phyloP scores from a whole-genome alignment of 1,140 invertebrate species.

The Acromyrmex echinatior region DNA sequence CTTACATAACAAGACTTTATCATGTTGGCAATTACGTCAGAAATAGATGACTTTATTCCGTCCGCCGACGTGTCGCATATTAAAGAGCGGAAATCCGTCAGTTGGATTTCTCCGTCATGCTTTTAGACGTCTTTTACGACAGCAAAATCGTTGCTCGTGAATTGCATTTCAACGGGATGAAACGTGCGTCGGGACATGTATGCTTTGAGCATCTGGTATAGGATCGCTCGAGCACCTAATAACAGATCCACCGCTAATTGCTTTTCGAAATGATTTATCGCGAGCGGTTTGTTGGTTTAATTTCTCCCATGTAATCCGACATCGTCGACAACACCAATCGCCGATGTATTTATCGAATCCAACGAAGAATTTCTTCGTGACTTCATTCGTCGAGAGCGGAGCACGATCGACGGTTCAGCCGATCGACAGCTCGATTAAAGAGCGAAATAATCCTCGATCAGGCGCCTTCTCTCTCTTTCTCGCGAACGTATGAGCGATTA shows the following conservation, averaged over 20 bases:
- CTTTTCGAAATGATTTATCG: conserved; percentile 49
- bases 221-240: conserved; percentile 42
- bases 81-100: conserved; percentile 5
- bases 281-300: conserved; percentile 43
- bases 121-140: conserved; percentile 42
- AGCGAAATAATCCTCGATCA: conserved; percentile 33
- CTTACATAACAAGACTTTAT: background rate
- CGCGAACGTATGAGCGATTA: conserved; percentile 64
- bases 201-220: conserved; percentile 43
- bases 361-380: conserved; percentile 22
- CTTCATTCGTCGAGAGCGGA: conserved; percentile 42
- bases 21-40: background rate
- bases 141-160: conserved; percentile 16
- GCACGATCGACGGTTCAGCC: conserved; percentile 44
- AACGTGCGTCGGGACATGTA: conserved; percentile 5
- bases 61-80: background rate
- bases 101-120: conserved; percentile 4
- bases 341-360: conserved; percentile 40
- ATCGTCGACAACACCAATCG: conserved; percentile 7
- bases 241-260: conserved; percentile 53
- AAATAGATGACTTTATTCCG: background rate
- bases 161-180: conserved; percentile 31
- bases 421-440: conserved; percentile 46
- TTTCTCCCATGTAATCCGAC: conserved; percentile 36
- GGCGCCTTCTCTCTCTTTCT: background rate